Evolutionary conservation across 2,888 invertebrate species (phyloP).

Genomic region (Unio delphinus): DNA sequence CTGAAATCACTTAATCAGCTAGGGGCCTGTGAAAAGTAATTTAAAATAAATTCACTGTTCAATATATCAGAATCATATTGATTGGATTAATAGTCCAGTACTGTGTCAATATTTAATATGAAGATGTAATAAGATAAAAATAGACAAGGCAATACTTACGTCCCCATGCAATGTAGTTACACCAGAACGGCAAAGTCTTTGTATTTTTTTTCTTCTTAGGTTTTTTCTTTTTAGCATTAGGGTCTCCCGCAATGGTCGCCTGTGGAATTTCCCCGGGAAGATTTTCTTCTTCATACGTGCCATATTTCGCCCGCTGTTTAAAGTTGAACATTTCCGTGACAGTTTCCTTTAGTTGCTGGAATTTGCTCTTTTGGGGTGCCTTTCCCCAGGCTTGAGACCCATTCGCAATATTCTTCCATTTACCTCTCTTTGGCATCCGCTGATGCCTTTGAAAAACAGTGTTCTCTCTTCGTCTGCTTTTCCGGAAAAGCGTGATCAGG

Average conservation of each 20-base stretch:
- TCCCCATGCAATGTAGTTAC: conserved; percentile 68
- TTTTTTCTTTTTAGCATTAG: conserved; percentile 31
- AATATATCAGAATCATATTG: too few relatives aligned
- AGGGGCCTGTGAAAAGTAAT: too few relatives aligned
- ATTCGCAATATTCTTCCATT: conserved; percentile 63
- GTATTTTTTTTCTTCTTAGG: conserved; percentile 67
- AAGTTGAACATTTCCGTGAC: conserved; percentile 54
- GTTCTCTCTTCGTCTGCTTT: conserved; percentile 62
- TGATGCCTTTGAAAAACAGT: conserved; percentile 60
- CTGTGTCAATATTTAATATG: too few relatives aligned
- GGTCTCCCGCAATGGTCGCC: conserved; percentile 40
- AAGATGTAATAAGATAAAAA: too few relatives aligned
- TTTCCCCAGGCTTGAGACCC: conserved; percentile 35
- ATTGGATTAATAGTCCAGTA: too few relatives aligned
- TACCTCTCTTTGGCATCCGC: conserved; percentile 52
- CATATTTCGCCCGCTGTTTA: conserved; percentile 51
- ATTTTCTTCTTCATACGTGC: conserved; percentile 38
- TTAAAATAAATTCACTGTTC: too few relatives aligned
- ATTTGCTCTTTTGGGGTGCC: conserved; percentile 36
- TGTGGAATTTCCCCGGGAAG: conserved; percentile 36
- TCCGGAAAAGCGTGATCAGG: conserved; percentile 67
- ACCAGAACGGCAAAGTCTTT: conserved; percentile 67
- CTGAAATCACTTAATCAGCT: too few relatives aligned
- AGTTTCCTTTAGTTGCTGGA: conserved; percentile 62
- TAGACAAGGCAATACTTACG: conserved; percentile 50